These are phyloP conservation scores for Tetranychus truncatus DNA, from an alignment of 2,888 invertebrate species.

Conservation along the genomic window DNA sequence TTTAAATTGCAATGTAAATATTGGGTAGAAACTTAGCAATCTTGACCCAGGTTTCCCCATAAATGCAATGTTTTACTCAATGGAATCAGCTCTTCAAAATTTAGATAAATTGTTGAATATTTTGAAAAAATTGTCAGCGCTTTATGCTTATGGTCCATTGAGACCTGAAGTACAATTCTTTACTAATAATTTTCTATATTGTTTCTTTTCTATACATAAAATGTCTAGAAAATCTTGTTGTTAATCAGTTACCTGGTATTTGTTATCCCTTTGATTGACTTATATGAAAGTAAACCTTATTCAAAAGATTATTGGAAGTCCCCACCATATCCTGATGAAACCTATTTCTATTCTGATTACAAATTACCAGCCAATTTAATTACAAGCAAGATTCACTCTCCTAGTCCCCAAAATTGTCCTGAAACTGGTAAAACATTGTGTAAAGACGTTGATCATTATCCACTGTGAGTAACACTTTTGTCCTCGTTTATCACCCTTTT, in stretches of 20 bases:
- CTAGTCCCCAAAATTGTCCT: constrained; percentile 26
- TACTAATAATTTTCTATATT: neutral
- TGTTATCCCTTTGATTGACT: neutral
- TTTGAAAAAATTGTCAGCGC: too few relatives aligned
- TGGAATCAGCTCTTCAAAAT: too few relatives aligned
- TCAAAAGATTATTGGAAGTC: neutral
- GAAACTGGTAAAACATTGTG: constrained; percentile 28
- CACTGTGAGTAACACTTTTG: constrained; percentile 23
- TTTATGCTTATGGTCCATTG: too few relatives aligned
- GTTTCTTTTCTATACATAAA: neutral
- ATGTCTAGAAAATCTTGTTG: neutral
- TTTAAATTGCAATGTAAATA: too few relatives aligned
- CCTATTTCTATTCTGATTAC: constrained; percentile 25
- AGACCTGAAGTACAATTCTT: too few relatives aligned
- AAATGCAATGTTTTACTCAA: too few relatives aligned
- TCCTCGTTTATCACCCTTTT: neutral
- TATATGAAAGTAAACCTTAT: neutral
- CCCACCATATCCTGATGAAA: neutral
- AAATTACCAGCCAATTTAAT: constrained; percentile 20
- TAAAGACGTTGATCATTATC: constrained; percentile 25
- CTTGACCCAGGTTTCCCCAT: too few relatives aligned
- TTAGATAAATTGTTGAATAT: too few relatives aligned
- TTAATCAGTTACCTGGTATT: neutral
- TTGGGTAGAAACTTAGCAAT: too few relatives aligned
- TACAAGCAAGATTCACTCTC: constrained; percentile 17